Conservation (phyloP, 2,797 vertebrate species). For the Myotis myotis region DNA sequence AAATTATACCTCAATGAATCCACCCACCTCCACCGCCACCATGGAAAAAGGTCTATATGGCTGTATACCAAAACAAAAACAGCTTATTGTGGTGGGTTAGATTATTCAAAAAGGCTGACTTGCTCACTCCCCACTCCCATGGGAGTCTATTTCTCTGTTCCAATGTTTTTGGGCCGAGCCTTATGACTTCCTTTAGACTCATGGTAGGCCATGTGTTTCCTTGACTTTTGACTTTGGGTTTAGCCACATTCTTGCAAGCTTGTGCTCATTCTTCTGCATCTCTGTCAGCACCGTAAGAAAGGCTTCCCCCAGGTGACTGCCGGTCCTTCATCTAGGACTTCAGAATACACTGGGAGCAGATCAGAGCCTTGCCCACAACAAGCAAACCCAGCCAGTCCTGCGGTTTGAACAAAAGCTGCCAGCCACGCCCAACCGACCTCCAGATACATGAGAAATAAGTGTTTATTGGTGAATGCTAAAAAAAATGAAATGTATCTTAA, state of each 20-base stretch:
- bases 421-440: not conserved
- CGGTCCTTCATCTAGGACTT: not conserved
- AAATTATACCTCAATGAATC: slow-evolving; percentile 4
- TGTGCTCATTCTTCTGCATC: not conserved
- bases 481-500: no score
- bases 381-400: not conserved
- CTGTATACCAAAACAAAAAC: not conserved
- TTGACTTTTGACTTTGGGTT: not conserved
- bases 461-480: not conserved
- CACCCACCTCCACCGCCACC: not conserved
- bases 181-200: not conserved
- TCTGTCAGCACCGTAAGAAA: not conserved
- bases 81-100: not conserved
- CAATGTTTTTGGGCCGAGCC: not conserved
- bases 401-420: not conserved
- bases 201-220: not conserved
- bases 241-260: not conserved
- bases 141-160: not conserved
- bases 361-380: not conserved
- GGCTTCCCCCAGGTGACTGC: not conserved
- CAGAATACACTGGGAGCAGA: not conserved
- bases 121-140: not conserved
- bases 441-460: not conserved
- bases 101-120: not conserved
- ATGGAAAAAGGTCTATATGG: not conserved